Base-by-base conservation (phyloP, 2,113 vertebrate species). In the Catharus minimus region DNA sequence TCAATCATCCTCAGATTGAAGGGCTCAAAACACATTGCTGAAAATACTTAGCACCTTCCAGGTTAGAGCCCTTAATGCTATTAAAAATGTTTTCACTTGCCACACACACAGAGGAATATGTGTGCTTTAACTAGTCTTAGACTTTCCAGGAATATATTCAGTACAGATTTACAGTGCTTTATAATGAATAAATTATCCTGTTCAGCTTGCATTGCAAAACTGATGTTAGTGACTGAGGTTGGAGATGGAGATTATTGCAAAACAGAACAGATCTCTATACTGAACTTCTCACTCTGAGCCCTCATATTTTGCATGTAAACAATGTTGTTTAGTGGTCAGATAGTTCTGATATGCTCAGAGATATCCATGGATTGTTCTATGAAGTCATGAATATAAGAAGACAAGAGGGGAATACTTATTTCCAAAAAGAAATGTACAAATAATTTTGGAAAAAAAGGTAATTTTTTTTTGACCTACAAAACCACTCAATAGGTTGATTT, bases 81-180 rank as follows among this genome's bases (percentile, higher is more conserved):
- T 84, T 88, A 89, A 90, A 86, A 82, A 76, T 69, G 50, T 84
- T 93, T 94, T 83, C 74, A 47, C 58, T 90, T 88, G 66, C 73
- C 27, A 71, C 73, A 90, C 73, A 90, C 69, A 65, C 64, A 82
- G 24, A 82, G 58, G 21, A 84, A 78, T 88, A 64, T 73, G 6
- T 73, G 50, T 81, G 21, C 30, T 84, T 95, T 84, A 92, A 86
- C 30, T 43, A 82, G 58, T 20, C 41, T 78, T 68, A 71, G 61
- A 62, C 74, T 92, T 95, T 90, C 80, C 92, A 94, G 69, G 58
- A 93, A 95, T 84, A 94, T 66, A 89, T 65, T 75, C 83, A 62
- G 55, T 82, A 89, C 23, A 86, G 77, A 90, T 79, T 94, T 87
- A 47, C n/a, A 66, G 87, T 53, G 43, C 71, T 88, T 89, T 88